Conservation (phyloP, 1,140 invertebrate genomes). For the Liolophura sinensis region DNA sequence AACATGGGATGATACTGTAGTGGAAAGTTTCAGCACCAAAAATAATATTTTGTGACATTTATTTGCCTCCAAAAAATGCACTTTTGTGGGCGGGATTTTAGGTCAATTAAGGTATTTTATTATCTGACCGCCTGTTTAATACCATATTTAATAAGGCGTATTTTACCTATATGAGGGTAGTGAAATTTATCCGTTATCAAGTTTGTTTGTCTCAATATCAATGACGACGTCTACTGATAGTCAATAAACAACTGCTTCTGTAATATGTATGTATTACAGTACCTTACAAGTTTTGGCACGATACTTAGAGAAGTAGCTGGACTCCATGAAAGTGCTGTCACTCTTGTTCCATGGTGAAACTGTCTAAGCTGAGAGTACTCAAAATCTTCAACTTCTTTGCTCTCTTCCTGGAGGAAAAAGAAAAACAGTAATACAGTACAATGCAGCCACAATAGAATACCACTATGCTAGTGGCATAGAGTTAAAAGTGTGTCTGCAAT, state of each 20-base stretch:
- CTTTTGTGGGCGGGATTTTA: no score
- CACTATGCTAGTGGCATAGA: no score
- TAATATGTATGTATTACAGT: not conserved
- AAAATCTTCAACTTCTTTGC: slow-evolving; percentile 38
- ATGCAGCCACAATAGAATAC: no score
- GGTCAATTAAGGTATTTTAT: no score
- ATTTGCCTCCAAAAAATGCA: no score
- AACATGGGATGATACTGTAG: no score
- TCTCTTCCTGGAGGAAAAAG: slow-evolving; percentile 37
- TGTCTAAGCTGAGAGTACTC: slow-evolving; percentile 36
- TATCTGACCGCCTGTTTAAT: no score
- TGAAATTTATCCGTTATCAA: not conserved
- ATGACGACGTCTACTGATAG: not conserved
- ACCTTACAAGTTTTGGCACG: slow-evolving; percentile 34
- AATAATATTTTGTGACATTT: no score
- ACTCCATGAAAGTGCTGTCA: slow-evolving; percentile 47
- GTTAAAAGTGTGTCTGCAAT: no score
- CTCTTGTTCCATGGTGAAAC: slow-evolving; percentile 36
- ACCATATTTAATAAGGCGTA: not conserved
- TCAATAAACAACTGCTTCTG: not conserved
- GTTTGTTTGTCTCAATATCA: not conserved
- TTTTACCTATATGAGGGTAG: not conserved
- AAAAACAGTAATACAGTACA: not conserved
- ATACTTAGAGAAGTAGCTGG: slow-evolving; percentile 35
- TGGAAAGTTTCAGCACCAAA: no score